Evolutionary conservation across 2,113 vertebrate species (phyloP).

Genomic region (Eretmodus cyanostictus): DNA sequence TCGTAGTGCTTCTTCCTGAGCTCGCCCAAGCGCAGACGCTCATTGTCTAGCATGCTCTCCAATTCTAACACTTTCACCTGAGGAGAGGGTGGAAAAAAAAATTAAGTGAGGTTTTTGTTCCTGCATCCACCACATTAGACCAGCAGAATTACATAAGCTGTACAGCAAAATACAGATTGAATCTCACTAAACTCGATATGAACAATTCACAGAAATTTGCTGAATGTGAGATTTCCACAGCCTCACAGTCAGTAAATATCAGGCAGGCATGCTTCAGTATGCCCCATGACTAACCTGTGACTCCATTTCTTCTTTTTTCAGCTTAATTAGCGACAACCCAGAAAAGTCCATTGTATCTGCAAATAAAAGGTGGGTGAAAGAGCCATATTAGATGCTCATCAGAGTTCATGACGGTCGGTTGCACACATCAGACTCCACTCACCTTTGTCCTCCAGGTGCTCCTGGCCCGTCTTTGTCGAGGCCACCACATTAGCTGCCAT

Average conservation of each 20-base stretch:
- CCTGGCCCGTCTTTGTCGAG: constrained; percentile 88
- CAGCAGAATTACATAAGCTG: background rate
- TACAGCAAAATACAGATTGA: background rate
- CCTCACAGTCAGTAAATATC: background rate
- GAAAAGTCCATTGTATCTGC: constrained; percentile 97
- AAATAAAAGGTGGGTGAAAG: background rate
- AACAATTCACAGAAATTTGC: background rate
- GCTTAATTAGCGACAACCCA: constrained; percentile 91
- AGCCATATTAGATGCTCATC: background rate
- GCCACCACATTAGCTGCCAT: constrained; percentile 90
- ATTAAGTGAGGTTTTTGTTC: background rate
- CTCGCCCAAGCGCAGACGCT: constrained; percentile 85
- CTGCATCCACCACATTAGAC: background rate
- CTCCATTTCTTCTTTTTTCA: constrained; percentile 96
- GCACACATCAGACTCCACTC: background rate
- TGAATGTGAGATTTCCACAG: background rate
- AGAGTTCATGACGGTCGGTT: background rate
- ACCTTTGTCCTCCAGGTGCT: constrained; percentile 90
- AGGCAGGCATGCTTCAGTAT: background rate
- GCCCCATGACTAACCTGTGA: constrained; percentile 76
- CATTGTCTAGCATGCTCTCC: constrained; percentile 82
- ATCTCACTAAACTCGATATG: background rate
- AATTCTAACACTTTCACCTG: constrained; percentile 95
- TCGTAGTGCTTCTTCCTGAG: constrained; percentile 89
- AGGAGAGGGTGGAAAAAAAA: background rate